Evolutionary conservation across 2,888 invertebrate genomes (phyloP).

Genomic region (Cyclophora albipunctata): DNA sequence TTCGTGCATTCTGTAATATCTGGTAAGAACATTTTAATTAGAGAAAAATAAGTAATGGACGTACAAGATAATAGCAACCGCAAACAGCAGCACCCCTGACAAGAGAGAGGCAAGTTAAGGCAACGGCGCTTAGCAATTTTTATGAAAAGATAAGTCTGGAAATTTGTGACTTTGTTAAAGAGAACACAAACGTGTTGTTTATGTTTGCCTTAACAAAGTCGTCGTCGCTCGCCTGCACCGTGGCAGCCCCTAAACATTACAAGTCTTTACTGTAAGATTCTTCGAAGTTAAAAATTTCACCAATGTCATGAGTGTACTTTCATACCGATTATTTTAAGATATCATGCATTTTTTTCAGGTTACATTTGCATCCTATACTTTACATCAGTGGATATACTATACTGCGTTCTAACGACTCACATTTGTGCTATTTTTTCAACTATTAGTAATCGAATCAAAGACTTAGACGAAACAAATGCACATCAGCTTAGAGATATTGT

Average conservation of each 20-base stretch:
- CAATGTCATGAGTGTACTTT: too few species aligned
- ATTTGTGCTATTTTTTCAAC: constrained; percentile 47
- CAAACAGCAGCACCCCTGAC: too few species aligned
- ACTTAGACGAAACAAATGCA: constrained; percentile 24
- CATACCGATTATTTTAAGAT: too few species aligned
- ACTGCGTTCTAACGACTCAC: constrained; percentile 48
- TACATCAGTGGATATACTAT: constrained; percentile 47
- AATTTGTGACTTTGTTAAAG: too few species aligned
- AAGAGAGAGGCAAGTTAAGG: too few species aligned
- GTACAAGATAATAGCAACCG: not conserved
- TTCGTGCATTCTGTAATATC: constrained; percentile 36
- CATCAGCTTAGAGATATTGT: constrained; percentile 33
- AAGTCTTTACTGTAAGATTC: not conserved
- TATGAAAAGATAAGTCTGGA: too few species aligned
- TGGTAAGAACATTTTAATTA: constrained; percentile 34
- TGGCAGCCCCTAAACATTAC: not conserved
- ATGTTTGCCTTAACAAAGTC: too few species aligned
- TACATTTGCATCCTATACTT: constrained; percentile 46
- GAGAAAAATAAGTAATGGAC: not conserved
- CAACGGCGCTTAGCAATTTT: too few species aligned
- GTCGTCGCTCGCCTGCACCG: not conserved
- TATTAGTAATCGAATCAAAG: constrained; percentile 37
- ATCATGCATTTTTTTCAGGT: constrained; percentile 31
- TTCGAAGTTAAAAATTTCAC: too few species aligned
- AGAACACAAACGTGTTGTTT: too few species aligned